phyloP scores from a whole-genome alignment of 30 jellyfish, hydroid and myxozoan species.

The Chironex yamaguchii region DNA sequence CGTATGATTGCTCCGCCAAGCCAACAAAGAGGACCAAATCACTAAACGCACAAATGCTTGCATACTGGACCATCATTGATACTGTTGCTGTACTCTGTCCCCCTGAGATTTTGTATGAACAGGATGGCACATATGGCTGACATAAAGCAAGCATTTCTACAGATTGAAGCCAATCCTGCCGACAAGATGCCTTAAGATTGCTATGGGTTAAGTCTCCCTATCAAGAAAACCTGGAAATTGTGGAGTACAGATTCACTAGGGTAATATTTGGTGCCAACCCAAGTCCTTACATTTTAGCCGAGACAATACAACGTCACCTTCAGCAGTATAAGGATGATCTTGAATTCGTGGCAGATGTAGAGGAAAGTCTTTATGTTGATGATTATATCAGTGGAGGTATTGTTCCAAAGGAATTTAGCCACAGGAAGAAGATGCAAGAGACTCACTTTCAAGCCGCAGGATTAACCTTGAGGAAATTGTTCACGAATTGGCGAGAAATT shows the following conservation, averaged over 20 bases:
- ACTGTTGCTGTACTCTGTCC: not conserved
- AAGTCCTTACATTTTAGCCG: not conserved
- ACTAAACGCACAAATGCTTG: not conserved
- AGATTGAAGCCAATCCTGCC: not conserved
- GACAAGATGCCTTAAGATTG: not conserved
- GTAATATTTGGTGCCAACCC: not conserved
- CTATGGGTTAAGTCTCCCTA: not conserved
- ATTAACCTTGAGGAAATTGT: not conserved
- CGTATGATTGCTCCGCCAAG: not conserved
- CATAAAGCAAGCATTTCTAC: not conserved
- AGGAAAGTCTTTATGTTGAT: not conserved
- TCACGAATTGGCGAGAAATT: not conserved
- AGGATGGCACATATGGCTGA: not conserved
- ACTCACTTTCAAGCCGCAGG: not conserved
- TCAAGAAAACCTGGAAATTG: not conserved
- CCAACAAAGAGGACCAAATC: not conserved
- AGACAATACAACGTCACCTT: not conserved
- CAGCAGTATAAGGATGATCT: not conserved
- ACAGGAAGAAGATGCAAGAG: not conserved
- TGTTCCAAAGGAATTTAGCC: not conserved
- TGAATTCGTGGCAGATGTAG: not conserved
- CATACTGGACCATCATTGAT: not conserved
- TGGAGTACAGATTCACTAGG: not conserved
- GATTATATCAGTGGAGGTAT: not conserved
- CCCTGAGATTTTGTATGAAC: not conserved